Percentiles rank a stretch among this genome's conserved stretches.
Conservation (phyloP, 2,888 invertebrate genomes). For the Nesidiocoris tenuis region DNA sequence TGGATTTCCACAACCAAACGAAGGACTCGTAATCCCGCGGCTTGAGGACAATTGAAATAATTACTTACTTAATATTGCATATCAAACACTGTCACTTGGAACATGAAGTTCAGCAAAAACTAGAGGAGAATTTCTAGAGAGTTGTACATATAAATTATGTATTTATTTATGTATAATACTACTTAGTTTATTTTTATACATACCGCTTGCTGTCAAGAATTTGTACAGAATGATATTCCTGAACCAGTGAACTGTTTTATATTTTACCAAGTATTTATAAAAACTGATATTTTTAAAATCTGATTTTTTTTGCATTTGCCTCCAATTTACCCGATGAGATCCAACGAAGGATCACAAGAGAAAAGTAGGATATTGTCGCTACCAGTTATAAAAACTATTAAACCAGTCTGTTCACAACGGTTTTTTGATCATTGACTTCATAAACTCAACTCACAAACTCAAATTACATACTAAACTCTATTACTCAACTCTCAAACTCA, state of each 20-base stretch:
- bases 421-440: no score
- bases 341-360: no score
- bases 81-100: constrained; percentile 4
- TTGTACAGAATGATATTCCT: constrained; percentile 31
- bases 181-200: constrained; percentile 29
- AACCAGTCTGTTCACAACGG: no score
- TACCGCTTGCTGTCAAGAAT: constrained; percentile 16
- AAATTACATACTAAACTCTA: no score
- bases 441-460: no score
- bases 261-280: constrained; percentile 7
- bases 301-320: no score
- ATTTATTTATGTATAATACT: constrained; percentile 28
- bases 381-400: no score
- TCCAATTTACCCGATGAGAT: no score
- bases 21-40: constrained; percentile 8
- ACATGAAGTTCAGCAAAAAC: background rate
- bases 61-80: background rate
- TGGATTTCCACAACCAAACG: constrained; percentile 25
- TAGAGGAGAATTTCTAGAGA: constrained; percentile 10
- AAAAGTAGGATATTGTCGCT: no score
- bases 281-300: constrained; percentile 13
- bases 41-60: constrained; percentile 24
- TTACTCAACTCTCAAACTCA: no score
- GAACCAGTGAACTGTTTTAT: constrained; percentile 28
- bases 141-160: constrained; percentile 11